Percentiles rank a stretch among this genome's conserved stretches.
phyloP scores from a whole-genome alignment of 2,888 invertebrate genomes.

The Lasioglossum figueresi region DNA sequence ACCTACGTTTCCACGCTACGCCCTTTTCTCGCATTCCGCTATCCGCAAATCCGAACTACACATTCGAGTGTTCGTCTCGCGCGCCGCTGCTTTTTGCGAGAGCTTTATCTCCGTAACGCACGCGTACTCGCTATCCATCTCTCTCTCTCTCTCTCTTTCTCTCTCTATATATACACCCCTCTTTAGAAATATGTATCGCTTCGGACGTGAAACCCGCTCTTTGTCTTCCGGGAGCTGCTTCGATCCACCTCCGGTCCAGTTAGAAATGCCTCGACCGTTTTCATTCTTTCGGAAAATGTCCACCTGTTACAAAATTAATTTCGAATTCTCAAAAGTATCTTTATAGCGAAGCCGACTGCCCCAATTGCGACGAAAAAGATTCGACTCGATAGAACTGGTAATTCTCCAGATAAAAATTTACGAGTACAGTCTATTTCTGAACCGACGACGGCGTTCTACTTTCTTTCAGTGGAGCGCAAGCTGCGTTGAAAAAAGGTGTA shows the following conservation, averaged over 20 bases:
- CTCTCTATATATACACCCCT: not conserved
- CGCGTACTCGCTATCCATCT: not conserved
- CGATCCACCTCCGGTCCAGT: not conserved
- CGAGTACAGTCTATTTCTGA: not conserved
- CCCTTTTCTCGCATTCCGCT: constrained; percentile 51
- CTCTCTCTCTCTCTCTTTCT: not conserved
- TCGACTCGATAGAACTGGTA: not conserved
- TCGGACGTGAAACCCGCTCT: not conserved
- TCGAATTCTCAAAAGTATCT: not conserved
- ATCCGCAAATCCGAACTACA: constrained; percentile 47
- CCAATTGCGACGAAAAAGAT: not conserved
- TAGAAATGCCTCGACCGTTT: not conserved
- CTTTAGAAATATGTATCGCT: constrained; percentile 2
- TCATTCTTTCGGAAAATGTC: not conserved
- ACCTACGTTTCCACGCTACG: constrained; percentile 13
- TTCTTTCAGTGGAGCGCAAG: not conserved
- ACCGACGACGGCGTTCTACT: not conserved
- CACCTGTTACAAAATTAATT: not conserved
- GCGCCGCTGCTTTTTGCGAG: not conserved
- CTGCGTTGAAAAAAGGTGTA: not conserved
- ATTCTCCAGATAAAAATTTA: not conserved
- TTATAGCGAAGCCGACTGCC: no score
- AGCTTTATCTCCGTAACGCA: not conserved
- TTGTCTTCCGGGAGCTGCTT: not conserved
- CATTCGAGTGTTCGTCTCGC: constrained; percentile 7